These are phyloP conservation scores for Amblyornis subalaris DNA, from an alignment of 2,113 vertebrate species.

Conservation along the genomic window DNA sequence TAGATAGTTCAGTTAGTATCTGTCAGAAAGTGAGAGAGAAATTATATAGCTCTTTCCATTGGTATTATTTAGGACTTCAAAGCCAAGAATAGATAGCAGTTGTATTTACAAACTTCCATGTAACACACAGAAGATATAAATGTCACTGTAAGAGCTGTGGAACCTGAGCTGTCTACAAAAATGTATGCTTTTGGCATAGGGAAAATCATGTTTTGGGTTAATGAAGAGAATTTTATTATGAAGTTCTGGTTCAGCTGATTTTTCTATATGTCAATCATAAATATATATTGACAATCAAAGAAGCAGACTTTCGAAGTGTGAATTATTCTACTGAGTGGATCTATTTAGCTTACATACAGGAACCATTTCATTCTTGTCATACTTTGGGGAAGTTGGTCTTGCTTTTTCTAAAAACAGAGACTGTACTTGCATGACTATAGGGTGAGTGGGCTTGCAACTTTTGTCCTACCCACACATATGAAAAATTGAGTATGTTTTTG, in stretches of 20 bases:
- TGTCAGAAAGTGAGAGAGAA: background rate
- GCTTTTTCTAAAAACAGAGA: background rate
- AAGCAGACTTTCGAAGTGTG: background rate
- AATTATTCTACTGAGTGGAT: background rate
- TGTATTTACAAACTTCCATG: conserved; percentile 10
- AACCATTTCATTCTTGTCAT: background rate
- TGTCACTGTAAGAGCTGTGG: background rate
- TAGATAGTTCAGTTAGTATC: background rate
- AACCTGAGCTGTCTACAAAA: background rate
- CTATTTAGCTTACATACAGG: background rate
- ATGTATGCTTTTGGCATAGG: background rate
- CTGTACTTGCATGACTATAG: background rate
- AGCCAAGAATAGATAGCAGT: background rate
- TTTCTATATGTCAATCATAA: background rate
- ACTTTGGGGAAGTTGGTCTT: background rate
- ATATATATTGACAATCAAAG: background rate
- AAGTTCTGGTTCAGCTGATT: background rate
- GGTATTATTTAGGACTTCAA: background rate
- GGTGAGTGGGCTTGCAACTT: background rate
- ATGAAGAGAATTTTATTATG: background rate
- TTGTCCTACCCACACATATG: background rate
- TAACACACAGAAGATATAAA: background rate
- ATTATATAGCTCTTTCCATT: background rate
- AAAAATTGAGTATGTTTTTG: background rate
- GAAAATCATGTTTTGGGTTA: background rate